Conservation (phyloP, 2,113 vertebrate genomes). For the Lophochroa leadbeateri region DNA sequence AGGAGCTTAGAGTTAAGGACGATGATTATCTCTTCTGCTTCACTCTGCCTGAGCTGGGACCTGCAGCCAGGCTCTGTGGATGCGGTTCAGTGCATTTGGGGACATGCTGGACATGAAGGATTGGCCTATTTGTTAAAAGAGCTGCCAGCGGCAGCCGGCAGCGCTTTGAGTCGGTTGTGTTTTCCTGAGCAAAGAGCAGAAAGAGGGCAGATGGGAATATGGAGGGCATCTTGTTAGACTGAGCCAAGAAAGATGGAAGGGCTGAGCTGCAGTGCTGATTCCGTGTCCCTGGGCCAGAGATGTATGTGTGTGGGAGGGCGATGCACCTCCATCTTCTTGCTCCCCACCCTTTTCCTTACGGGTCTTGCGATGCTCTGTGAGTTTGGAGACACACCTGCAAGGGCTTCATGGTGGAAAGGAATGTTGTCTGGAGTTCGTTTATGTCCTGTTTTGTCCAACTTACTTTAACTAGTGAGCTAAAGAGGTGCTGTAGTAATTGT, state of each 20-base stretch:
- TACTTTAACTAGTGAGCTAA: neutral
- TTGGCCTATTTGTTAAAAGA: neutral
- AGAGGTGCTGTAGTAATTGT: neutral
- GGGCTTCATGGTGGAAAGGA: neutral
- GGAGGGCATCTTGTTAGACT: neutral
- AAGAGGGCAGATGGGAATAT: slow-evolving; percentile 16
- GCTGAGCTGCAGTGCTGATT: neutral
- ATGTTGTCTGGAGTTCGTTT: neutral
- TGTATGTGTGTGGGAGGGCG: rapidly evolving
- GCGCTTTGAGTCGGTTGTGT: neutral
- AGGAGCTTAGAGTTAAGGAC: neutral
- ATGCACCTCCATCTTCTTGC: neutral
- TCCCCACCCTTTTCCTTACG: neutral
- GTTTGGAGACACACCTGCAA: neutral
- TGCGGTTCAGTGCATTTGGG: rapidly evolving
- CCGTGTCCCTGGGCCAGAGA: neutral
- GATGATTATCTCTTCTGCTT: neutral
- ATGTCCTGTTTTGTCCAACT: neutral
- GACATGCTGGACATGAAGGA: slow-evolving; percentile 10
- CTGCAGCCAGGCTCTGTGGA: neutral
- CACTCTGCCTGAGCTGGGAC: neutral
- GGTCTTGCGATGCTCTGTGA: neutral
- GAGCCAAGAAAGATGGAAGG: neutral
- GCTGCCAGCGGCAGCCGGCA: neutral
- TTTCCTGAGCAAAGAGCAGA: neutral